Evolutionary conservation across 53 echinoderm and acorn worm species (phyloP), one percentile per base, ranked within the genome.

Genomic region (Paracentrotus lividus): DNA sequence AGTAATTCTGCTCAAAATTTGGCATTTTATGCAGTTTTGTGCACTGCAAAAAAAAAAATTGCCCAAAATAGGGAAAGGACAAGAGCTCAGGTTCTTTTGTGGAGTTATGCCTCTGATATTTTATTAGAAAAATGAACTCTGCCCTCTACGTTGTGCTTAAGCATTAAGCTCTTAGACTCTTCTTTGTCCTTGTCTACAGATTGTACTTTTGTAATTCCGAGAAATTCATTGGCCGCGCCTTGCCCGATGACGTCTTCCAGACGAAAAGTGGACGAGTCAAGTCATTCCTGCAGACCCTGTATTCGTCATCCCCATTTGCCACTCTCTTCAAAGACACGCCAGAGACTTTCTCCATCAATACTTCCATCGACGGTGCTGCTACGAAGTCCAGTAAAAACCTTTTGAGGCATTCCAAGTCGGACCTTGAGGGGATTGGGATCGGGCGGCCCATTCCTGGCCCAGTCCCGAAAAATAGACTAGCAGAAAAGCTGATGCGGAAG

Each of bases 251-350:
- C 67, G 97, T 96, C 93, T 96, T 98, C 94, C 95, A 95, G 69
- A 59, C 94, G 5, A 93, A 68, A 57, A 91, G 94, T 20, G 92
- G 89, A 13, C 87, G 87, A 54, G 59, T 94, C 18, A 97, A 93
- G 90, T 96, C 95, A 42, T 98, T 98, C 64, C 94, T 98, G 23
- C 95, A 98, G 34, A 84, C 97, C 43, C 93, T 98, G 15, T 98
- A 96, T 84, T 97, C 98, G 40, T 96, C 95, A 66, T 89, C 98
- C 7, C 98, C 98, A 1, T 98, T 98, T 95, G 93, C 92, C 68
- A 95, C 98, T 6, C 93, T 98, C 36, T 98, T 97, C 61, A 81
- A 86, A 10, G 93, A 96, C 52, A 75, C 47, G 42, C 4, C 20
- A 18, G 92, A 77, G 77, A 23, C 55, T 32, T 77, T 56, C 47